Evolutionary conservation across 2,113 vertebrate genomes (phyloP).

Genomic region (Calidris pugnax): DNA sequence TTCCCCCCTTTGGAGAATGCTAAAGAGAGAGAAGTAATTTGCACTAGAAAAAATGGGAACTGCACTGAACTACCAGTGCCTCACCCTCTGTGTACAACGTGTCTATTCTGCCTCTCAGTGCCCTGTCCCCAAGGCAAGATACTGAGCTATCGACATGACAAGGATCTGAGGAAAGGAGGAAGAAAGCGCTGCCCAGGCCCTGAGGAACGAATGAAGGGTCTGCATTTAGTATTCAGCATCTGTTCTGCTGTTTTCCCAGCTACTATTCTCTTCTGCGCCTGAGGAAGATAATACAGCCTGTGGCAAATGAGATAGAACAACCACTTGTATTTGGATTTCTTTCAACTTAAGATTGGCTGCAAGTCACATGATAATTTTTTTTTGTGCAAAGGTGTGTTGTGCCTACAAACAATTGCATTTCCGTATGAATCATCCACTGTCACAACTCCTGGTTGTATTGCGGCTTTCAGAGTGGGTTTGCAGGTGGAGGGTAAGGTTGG

Average conservation of each 20-base stretch:
- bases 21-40: neutral
- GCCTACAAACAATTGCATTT: neutral
- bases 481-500: neutral
- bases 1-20: neutral
- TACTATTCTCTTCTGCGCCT: neutral
- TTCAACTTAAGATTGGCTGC: neutral
- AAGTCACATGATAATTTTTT: neutral
- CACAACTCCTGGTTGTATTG: neutral
- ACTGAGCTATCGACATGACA: neutral
- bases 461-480: neutral
- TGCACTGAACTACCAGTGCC: neutral
- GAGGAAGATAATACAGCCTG: neutral
- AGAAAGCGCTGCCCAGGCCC: neutral
- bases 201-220: neutral
- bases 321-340: neutral
- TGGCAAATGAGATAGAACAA: neutral
- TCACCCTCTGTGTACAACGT: neutral
- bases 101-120: neutral
- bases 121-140: neutral
- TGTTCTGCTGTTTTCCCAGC: neutral
- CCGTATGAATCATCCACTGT: neutral
- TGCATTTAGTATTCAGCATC: neutral
- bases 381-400: neutral
- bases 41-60: neutral
- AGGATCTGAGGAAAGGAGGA: neutral